Evolutionary conservation across 2,113 vertebrate species (phyloP).

Genomic region (Ceyx margarethae): DNA sequence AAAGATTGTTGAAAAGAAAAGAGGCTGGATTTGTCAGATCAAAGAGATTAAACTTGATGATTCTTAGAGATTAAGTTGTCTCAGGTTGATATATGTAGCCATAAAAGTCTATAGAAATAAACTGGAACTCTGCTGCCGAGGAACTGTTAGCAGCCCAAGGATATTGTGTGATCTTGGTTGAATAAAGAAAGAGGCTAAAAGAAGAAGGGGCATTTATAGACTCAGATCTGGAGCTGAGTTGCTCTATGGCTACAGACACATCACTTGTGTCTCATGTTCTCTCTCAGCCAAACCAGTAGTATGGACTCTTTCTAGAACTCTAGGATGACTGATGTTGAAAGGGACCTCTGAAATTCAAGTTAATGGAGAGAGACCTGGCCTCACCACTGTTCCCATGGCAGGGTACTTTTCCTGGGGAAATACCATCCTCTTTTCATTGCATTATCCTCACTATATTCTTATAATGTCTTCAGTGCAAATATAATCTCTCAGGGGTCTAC

Average conservation of each 20-base stretch:
- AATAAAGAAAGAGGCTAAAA: not conserved
- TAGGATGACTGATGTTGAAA: not conserved
- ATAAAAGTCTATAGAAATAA: slow-evolving; percentile 55
- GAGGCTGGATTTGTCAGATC: slow-evolving; percentile 34
- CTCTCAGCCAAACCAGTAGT: not conserved
- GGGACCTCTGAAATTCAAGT: not conserved
- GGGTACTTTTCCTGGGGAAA: not conserved
- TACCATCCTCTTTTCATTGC: not conserved
- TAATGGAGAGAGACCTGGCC: not conserved
- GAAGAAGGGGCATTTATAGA: not conserved
- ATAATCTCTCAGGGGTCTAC: not conserved
- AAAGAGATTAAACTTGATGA: slow-evolving; percentile 51
- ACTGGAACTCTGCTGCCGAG: not conserved
- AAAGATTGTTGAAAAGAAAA: slow-evolving; percentile 25
- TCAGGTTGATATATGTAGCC: slow-evolving; percentile 35
- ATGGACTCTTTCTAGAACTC: not conserved
- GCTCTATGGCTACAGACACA: not conserved
- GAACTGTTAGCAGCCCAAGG: slow-evolving; percentile 2
- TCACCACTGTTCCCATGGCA: not conserved
- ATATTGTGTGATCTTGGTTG: slow-evolving; percentile 5
- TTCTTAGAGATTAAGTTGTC: slow-evolving; percentile 57
- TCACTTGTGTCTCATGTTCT: not conserved
- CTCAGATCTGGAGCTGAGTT: not conserved
- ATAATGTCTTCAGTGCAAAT: not conserved
- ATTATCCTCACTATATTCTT: not conserved